Base-by-base conservation (phyloP, 2,797 vertebrate genomes). In the Phrynocephalus vlangalii region DNA sequence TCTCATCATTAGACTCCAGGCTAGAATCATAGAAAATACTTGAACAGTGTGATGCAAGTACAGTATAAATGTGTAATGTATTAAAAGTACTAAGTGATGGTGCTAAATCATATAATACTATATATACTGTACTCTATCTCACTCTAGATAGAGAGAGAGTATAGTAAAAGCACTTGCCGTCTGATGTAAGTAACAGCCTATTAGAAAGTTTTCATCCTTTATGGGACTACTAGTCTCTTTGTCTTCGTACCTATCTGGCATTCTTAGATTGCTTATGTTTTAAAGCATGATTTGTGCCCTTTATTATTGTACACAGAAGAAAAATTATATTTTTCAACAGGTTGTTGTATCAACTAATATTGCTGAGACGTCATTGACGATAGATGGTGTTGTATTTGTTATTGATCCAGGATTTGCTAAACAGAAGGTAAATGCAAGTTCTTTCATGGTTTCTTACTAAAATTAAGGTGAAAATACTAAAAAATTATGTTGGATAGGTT, bases 351-450 rank as follows among this genome's bases (percentile, higher is more conserved):
- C 98, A 79, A 99, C 98, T 94, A 99, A 99, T 95, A 99, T 99
- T n/a, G 99, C 98, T 0, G 99, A 99, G 96, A 99, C 98, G 5
- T 99, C 99, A 83, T 97, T 99, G 96, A 99, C 99, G 96, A 99
- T 99, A 94, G 98, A 99, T 79, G 98, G 98, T 2, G 98, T 99
- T 90, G 98, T 99, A 90, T 99, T 99, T 97, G 99, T 99, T 95
- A 99, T 99, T 93, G 99, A 99, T 98, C 98, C 99, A 56, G 99
- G 99, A 94, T 99, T 99, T 97, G 98, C 99, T 71, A 99, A 99
- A 96, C 98, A 99, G 97, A 99, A 99, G 98, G 99, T 99, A 95
- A 2, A 30, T 10, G 33, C 52, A 80, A 73, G 72, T 13, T 66
- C 26, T 48, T 38, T 10, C 18, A 78, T 0, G 60, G 2, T 38